Conservation (phyloP, 2,888 invertebrate genomes). For the Automeris io region DNA sequence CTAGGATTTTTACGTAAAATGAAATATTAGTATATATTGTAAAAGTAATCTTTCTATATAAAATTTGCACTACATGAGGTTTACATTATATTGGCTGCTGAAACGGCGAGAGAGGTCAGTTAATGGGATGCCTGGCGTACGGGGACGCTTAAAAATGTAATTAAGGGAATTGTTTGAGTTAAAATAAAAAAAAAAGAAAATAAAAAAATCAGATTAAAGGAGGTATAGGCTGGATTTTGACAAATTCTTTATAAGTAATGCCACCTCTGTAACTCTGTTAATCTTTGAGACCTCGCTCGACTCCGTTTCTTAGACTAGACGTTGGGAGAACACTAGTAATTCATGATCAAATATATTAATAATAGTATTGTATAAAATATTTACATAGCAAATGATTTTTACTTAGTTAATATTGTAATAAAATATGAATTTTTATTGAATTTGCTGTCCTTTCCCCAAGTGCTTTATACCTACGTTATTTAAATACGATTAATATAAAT, state of each 20-base stretch:
- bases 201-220: background rate
- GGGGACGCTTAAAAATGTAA: background rate
- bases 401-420: conserved; percentile 74
- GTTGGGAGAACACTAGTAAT: conserved; percentile 68
- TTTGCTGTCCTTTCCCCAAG: conserved; percentile 79
- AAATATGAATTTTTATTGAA: conserved; percentile 70
- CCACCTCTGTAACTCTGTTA: background rate
- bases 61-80: conserved; percentile 70
- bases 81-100: conserved; percentile 56
- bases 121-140: background rate
- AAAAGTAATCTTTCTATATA: conserved; percentile 72
- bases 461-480: conserved; percentile 78
- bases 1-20: conserved; percentile 75
- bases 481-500: conserved; percentile 72
- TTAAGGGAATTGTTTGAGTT: background rate
- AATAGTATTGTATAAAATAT: conserved; percentile 76
- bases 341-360: conserved; percentile 71
- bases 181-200: background rate
- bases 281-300: conserved; percentile 20
- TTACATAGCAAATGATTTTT: conserved; percentile 76
- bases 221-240: background rate
- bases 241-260: background rate
- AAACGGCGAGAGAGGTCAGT: conserved; percentile 26
- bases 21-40: conserved; percentile 72
- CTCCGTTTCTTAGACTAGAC: conserved; percentile 60